phyloP scores from a whole-genome alignment of 2,888 invertebrate genomes.

The Nipponacmea schrenckii region DNA sequence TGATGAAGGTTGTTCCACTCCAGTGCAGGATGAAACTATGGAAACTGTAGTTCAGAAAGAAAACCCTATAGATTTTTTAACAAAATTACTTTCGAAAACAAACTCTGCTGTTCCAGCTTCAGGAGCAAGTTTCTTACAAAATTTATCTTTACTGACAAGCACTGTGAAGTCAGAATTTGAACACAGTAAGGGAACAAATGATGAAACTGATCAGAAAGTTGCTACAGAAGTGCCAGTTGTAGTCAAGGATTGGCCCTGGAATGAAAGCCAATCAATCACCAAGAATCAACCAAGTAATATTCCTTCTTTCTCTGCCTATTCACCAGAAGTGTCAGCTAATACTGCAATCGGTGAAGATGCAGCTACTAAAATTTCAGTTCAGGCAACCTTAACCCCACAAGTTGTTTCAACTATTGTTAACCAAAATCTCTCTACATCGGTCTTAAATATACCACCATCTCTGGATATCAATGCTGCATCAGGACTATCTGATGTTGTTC shows the following conservation, averaged over 20 bases:
- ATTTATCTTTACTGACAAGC: slow-evolving; percentile 49
- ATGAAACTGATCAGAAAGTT: too few species aligned
- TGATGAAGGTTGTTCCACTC: slow-evolving; percentile 49
- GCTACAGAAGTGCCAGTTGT: slow-evolving; percentile 19
- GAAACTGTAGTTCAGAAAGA: slow-evolving; percentile 33
- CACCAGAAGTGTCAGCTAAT: too few species aligned
- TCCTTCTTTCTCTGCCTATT: too few species aligned
- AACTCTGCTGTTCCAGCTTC: slow-evolving; percentile 41
- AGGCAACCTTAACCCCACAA: too few species aligned
- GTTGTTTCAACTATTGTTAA: too few species aligned
- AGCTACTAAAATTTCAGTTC: too few species aligned
- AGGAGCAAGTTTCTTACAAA: slow-evolving; percentile 53
- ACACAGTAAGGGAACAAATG: slow-evolving; percentile 21
- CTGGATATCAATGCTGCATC: too few species aligned
- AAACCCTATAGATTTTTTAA: slow-evolving; percentile 60
- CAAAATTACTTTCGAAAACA: slow-evolving; percentile 54
- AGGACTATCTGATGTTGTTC: too few species aligned
- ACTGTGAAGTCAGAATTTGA: slow-evolving; percentile 48
- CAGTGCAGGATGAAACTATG: slow-evolving; percentile 55
- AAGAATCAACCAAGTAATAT: neutral
- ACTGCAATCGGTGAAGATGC: too few species aligned
- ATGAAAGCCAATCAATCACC: slow-evolving; percentile 46
- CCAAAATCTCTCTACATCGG: too few species aligned
- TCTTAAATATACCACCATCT: too few species aligned
- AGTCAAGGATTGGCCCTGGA: slow-evolving; percentile 47